Conservation (phyloP, 2,888 invertebrate species). For the Tolmerus cingulatus region DNA sequence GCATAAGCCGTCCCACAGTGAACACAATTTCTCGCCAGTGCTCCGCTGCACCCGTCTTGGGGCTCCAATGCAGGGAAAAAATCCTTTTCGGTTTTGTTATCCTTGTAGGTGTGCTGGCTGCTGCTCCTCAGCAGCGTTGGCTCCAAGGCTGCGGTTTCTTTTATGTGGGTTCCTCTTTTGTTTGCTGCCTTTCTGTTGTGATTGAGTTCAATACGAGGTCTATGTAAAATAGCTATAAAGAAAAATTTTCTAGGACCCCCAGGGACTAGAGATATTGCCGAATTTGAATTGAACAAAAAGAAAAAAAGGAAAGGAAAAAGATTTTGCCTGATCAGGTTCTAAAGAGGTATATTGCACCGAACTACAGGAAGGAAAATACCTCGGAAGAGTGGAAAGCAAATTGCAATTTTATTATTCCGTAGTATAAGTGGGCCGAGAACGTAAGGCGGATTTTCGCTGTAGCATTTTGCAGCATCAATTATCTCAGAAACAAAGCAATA, state of each 20-base stretch:
- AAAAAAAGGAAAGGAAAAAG: not conserved
- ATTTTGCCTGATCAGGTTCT: not conserved
- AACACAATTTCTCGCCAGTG: not conserved
- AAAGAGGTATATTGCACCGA: not conserved
- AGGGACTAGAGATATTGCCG: not conserved
- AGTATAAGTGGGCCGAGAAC: not conserved
- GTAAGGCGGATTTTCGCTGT: not conserved
- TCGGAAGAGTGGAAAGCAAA: not conserved
- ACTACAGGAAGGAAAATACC: not conserved
- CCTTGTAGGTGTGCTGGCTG: not conserved
- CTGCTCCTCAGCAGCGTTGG: not conserved
- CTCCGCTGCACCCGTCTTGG: not conserved
- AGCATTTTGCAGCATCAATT: not conserved
- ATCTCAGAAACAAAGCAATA: not conserved
- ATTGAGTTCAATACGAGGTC: slow-evolving; percentile 4
- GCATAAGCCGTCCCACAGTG: slow-evolving; percentile 5
- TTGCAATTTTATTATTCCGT: not conserved
- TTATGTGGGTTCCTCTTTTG: not conserved
- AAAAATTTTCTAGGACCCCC: not conserved
- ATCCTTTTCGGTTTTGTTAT: not conserved
- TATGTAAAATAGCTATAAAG: not conserved
- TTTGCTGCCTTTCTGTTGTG: not conserved
- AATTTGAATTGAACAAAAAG: not conserved
- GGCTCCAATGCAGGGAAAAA: not conserved
- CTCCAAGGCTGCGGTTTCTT: slow-evolving; percentile 5